A percentile compares a stretch with the other conserved stretches of the same genome.
These are phyloP conservation scores for Phyto melanocephala DNA, from an alignment of 2,888 invertebrate genomes.

Conservation along the genomic window DNA sequence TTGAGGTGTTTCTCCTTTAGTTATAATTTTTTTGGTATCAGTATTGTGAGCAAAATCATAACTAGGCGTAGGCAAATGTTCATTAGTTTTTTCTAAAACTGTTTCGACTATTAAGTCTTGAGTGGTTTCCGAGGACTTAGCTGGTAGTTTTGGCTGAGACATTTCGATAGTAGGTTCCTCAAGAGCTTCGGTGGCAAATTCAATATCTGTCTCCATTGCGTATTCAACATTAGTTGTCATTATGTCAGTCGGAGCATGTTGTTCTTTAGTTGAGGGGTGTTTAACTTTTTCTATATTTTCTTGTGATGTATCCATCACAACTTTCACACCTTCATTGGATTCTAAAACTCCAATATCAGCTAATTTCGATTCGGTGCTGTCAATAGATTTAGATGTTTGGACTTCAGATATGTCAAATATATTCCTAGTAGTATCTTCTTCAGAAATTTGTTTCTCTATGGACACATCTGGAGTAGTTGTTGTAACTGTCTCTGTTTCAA, in stretches of 20 bases:
- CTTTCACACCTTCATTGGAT: background rate
- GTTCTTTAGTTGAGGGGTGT: background rate
- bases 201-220: slow-evolving; percentile 4
- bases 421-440: background rate
- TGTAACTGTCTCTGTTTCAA: background rate
- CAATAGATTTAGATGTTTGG: background rate
- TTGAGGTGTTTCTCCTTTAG: background rate
- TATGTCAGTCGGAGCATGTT: background rate
- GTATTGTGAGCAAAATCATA: too few species aligned
- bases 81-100: background rate
- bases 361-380: background rate
- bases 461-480: background rate
- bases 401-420: background rate
- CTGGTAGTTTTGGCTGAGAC: background rate
- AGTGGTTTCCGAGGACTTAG: background rate
- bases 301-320: background rate
- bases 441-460: background rate
- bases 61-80: background rate
- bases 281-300: background rate
- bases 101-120: background rate
- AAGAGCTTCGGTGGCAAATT: slow-evolving; percentile 31
- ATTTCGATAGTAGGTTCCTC: background rate
- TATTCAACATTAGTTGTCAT: too few species aligned
- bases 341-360: background rate
- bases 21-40: background rate